A percentile compares a stretch with the other conserved stretches of the same genome.
Conservation (phyloP, 2,888 invertebrate species). For the Pachymerium ferrugineum region DNA sequence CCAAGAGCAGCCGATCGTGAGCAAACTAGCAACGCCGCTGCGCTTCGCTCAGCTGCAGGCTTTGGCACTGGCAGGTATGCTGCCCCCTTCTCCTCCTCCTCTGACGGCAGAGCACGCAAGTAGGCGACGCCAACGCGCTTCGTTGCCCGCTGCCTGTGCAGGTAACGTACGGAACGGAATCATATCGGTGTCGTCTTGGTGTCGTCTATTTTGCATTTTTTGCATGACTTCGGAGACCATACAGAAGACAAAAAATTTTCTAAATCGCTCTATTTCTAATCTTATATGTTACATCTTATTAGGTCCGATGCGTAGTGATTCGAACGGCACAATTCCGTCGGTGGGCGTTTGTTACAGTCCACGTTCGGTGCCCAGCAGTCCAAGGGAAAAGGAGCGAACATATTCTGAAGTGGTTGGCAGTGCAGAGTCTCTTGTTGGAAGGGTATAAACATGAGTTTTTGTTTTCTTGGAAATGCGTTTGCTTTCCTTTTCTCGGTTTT, state of each 20-base stretch:
- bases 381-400: slow-evolving; percentile 47
- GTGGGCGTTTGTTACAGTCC: slow-evolving; percentile 41
- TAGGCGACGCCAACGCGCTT: slow-evolving; percentile 44
- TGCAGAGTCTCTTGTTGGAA: slow-evolving; percentile 90
- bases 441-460: slow-evolving; percentile 57
- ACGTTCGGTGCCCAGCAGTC: slow-evolving; percentile 65
- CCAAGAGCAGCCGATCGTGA: slow-evolving; percentile 52
- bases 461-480: too few species aligned
- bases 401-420: slow-evolving; percentile 66
- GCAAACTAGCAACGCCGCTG: slow-evolving; percentile 60
- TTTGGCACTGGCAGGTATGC: slow-evolving; percentile 62
- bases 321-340: slow-evolving; percentile 35
- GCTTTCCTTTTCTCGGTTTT: too few species aligned
- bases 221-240: too few species aligned
- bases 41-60: slow-evolving; percentile 66
- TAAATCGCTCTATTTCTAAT: background rate
- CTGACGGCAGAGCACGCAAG: slow-evolving; percentile 37
- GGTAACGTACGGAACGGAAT: slow-evolving; percentile 37
- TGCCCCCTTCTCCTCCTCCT: slow-evolving; percentile 48
- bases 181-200: slow-evolving; percentile 14
- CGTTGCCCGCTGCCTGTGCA: slow-evolving; percentile 41
- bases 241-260: too few species aligned
- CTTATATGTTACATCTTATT: background rate
- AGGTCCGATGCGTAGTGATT: slow-evolving; percentile 36
- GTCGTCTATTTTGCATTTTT: slow-evolving; percentile 49